phyloP scores from a whole-genome alignment of 2,888 invertebrate species.

The Diarsia mendica region DNA sequence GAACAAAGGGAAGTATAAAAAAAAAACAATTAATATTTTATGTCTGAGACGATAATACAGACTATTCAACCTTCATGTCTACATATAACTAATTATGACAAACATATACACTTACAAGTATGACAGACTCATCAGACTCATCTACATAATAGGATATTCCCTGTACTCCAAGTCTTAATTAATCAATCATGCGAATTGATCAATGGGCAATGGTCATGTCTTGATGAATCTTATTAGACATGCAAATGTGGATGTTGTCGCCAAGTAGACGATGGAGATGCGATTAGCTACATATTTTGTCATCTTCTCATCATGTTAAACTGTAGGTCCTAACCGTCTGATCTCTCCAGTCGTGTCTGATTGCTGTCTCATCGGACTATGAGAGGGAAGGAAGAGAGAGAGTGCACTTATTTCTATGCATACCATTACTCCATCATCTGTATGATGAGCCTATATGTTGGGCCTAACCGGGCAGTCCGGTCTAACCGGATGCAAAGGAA shows the following conservation, averaged over 20 bases:
- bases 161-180: background rate
- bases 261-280: background rate
- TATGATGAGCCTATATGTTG: no score
- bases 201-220: background rate
- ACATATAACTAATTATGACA: background rate
- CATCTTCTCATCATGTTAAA: background rate
- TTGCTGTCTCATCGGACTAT: background rate
- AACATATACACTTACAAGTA: background rate
- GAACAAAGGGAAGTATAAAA: background rate
- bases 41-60: background rate
- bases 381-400: background rate
- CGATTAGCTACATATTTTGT: constrained; percentile 3
- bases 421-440: no score
- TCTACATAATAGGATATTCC: constrained; percentile 13
- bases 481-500: background rate
- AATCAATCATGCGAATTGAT: constrained; percentile 20
- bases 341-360: background rate
- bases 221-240: background rate
- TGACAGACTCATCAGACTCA: background rate
- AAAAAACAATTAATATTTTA: background rate
- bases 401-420: background rate
- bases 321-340: no score
- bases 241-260: constrained; percentile 35
- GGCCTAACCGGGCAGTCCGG: background rate
- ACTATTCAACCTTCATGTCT: background rate